phyloP scores from a whole-genome alignment of 2,797 vertebrate species.

The Gephyroberyx darwinii region DNA sequence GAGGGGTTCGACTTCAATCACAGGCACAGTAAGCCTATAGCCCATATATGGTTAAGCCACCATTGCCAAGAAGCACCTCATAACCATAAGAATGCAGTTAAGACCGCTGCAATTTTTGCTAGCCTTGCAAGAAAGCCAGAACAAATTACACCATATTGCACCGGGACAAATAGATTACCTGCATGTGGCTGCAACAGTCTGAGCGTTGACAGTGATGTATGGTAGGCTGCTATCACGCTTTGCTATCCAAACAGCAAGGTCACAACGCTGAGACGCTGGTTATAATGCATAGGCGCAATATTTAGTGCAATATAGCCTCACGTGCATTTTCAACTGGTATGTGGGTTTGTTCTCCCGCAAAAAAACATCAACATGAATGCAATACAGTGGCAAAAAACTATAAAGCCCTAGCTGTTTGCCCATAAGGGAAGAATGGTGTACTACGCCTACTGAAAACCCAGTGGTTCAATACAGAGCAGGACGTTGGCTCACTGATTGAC shows the following conservation, averaged over 20 bases:
- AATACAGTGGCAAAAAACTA: background rate
- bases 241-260: conserved; percentile 75
- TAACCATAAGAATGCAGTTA: conserved; percentile 41
- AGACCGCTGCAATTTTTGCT: conserved; percentile 54
- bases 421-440: background rate
- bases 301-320: conserved; percentile 7
- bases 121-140: conserved; percentile 66
- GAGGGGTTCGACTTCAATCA: conserved; percentile 4
- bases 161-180: conserved; percentile 80
- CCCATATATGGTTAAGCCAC: background rate
- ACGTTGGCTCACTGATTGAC: conserved; percentile 7
- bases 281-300: conserved; percentile 45
- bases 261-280: conserved; percentile 53
- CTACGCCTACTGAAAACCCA: background rate
- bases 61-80: conserved; percentile 36
- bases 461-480: background rate
- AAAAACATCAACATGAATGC: conserved; percentile 9
- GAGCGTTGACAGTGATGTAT: conserved; percentile 81
- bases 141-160: conserved; percentile 76
- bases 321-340: conserved; percentile 12
- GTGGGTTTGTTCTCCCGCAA: conserved; percentile 15
- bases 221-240: conserved; percentile 67
- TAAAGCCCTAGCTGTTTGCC: background rate
- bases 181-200: conserved; percentile 69
- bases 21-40: conserved; percentile 2